These are phyloP conservation scores for Galbula dea DNA, from an alignment of 2,113 vertebrate species.

Conservation along the genomic window DNA sequence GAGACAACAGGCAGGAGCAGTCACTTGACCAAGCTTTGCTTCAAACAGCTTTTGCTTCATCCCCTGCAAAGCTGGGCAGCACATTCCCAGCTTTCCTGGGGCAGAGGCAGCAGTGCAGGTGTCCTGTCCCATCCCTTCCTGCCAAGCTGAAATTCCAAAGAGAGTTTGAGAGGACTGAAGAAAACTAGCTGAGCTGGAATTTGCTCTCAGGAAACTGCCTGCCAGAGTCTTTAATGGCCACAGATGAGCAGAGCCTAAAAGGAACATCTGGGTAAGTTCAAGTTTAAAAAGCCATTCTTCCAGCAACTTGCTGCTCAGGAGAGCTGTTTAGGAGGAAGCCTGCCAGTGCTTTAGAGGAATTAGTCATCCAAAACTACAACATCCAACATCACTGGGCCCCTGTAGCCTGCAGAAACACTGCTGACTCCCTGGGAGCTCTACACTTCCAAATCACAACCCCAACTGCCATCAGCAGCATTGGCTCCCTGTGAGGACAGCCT, in stretches of 20 bases:
- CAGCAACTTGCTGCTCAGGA: neutral
- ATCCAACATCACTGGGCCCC: neutral
- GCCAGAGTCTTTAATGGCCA: neutral
- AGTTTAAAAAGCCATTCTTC: constrained; percentile 3
- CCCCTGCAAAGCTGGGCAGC: neutral
- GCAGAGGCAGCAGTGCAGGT: neutral
- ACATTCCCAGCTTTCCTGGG: neutral
- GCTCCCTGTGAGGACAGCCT: neutral
- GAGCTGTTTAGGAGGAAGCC: neutral
- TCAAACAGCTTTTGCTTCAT: neutral
- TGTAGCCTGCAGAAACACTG: neutral
- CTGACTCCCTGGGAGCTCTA: neutral
- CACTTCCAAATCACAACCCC: neutral
- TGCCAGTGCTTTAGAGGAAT: constrained; percentile 23
- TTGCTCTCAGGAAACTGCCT: neutral
- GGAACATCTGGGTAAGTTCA: neutral
- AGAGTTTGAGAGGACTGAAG: neutral
- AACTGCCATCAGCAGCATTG: neutral
- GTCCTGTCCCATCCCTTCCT: neutral
- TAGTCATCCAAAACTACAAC: neutral
- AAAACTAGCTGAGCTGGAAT: neutral
- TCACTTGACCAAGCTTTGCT: neutral
- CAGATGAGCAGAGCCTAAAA: neutral
- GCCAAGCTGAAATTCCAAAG: neutral
- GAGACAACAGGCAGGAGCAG: neutral